A percentile compares a stretch with the other conserved stretches of the same genome.
Conservation (phyloP, 2,888 invertebrate species). For the Aquatica leii region DNA sequence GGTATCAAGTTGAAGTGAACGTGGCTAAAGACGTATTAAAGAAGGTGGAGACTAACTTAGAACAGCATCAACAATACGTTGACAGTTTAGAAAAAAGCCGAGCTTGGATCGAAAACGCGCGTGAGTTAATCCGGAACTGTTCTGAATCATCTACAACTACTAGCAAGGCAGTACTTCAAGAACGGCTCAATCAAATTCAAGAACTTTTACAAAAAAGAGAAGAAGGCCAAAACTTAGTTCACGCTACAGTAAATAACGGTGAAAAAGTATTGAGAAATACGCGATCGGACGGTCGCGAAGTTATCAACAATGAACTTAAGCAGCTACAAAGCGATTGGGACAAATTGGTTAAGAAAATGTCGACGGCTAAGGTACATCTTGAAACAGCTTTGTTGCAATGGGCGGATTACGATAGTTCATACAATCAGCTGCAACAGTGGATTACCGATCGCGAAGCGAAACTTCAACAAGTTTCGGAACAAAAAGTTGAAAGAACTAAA, state of each 20-base stretch:
- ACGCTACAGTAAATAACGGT: slow-evolving; percentile 86
- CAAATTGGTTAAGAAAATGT: slow-evolving; percentile 87
- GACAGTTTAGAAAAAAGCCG: slow-evolving; percentile 78
- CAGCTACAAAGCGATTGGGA: slow-evolving; percentile 94
- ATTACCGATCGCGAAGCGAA: slow-evolving; percentile 93
- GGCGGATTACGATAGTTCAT: slow-evolving; percentile 95
- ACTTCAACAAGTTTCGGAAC: slow-evolving; percentile 87
- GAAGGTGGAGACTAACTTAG: slow-evolving; percentile 88
- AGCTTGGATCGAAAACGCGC: slow-evolving; percentile 87
- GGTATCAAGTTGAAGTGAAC: slow-evolving; percentile 89
- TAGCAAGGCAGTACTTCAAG: slow-evolving; percentile 84
- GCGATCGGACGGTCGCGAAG: slow-evolving; percentile 87
- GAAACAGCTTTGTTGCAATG: slow-evolving; percentile 93
- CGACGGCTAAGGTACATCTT: slow-evolving; percentile 88
- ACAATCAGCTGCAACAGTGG: slow-evolving; percentile 92
- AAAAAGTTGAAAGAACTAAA: slow-evolving; percentile 80
- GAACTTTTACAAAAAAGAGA: slow-evolving; percentile 82
- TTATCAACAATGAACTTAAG: slow-evolving; percentile 85
- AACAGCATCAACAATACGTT: slow-evolving; percentile 85
- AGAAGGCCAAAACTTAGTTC: slow-evolving; percentile 86
- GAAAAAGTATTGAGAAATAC: slow-evolving; percentile 90
- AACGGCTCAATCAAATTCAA: slow-evolving; percentile 80
- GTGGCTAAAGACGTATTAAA: slow-evolving; percentile 89
- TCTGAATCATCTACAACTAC: slow-evolving; percentile 81
- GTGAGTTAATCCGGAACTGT: slow-evolving; percentile 81